Base-by-base conservation (phyloP, 2,888 invertebrate species). In the Scaptomyza caliginosa region DNA sequence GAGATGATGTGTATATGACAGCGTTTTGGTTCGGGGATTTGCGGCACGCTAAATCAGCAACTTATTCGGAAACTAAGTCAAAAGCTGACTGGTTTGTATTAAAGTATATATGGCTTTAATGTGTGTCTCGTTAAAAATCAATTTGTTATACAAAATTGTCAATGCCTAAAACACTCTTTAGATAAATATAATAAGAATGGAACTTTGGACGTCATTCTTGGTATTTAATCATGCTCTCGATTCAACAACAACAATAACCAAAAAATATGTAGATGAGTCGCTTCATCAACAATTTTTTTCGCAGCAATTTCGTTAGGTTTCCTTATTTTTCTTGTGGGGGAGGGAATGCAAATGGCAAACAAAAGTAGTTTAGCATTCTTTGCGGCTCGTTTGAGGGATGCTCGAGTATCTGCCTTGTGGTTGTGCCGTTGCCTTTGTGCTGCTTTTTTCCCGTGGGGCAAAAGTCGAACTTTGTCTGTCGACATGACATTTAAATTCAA, bases 341-440 rank as follows among this genome's bases (percentile, higher is more conserved):
- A 6, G 38, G 58, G 63, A 77, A 82, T 79, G 80, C 84, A 83
- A 82, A 82, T 82, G 58, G 57, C 68, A 68, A 81, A 62, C 62
- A 78, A 81, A 75, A 86, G 70, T 82, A 82, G 81, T 82, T 82
- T 82, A 68, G 77, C 79, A 84, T 75, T 82, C 59, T 70, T 74
- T 80, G 57, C 57, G 77, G 75, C 71, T 67, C 71, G 48, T 74
- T 67, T 65, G 71, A 62, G 82, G 81, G 85, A 63, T 80, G 81
- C 69, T 77, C 30, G 48, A 36, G 30, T 51, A 48, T 46, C 42
- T 52, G 57, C 32, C 30, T 49, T 57, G 59, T 46, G 60, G 72
- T 56, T 62, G 54, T 16, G 2, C 16, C 7, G 2, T 23, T n/a
- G 21, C 30, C 36, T 28, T 26, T 43, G 32, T 40, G 43, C 32